Conservation (phyloP, 2,797 vertebrate species). For the Sphenopsis melanotis region DNA sequence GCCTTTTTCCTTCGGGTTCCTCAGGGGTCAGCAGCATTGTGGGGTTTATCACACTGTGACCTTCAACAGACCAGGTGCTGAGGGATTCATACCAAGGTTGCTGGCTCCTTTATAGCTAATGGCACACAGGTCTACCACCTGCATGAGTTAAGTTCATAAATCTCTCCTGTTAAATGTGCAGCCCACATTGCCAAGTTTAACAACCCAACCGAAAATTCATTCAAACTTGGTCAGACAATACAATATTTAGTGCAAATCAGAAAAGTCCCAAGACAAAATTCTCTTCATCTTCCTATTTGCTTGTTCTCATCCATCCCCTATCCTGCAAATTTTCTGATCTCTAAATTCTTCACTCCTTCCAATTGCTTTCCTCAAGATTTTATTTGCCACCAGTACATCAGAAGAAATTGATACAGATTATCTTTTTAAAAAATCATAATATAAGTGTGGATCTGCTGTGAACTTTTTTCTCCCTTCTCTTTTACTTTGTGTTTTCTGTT, state of each 20-base stretch:
- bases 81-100: neutral
- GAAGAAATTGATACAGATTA: neutral
- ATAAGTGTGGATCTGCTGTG: neutral
- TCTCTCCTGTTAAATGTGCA: neutral
- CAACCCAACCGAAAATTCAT: neutral
- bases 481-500: neutral
- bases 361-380: neutral
- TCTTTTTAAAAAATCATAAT: neutral
- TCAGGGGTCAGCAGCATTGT: neutral
- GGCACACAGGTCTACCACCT: neutral
- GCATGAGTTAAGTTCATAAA: neutral
- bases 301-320: neutral
- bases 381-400: neutral
- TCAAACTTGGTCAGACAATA: neutral
- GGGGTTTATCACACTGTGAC: neutral
- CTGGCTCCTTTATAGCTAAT: neutral
- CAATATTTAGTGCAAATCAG: neutral
- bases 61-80: neutral
- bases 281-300: neutral
- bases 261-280: neutral
- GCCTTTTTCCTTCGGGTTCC: neutral
- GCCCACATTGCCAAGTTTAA: neutral
- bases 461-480: neutral
- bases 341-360: neutral
- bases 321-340: neutral